Evolutionary conservation across 2,113 vertebrate species (phyloP), one percentile per base, ranked within the genome.

Genomic region (Ageneiosus marmoratus): DNA sequence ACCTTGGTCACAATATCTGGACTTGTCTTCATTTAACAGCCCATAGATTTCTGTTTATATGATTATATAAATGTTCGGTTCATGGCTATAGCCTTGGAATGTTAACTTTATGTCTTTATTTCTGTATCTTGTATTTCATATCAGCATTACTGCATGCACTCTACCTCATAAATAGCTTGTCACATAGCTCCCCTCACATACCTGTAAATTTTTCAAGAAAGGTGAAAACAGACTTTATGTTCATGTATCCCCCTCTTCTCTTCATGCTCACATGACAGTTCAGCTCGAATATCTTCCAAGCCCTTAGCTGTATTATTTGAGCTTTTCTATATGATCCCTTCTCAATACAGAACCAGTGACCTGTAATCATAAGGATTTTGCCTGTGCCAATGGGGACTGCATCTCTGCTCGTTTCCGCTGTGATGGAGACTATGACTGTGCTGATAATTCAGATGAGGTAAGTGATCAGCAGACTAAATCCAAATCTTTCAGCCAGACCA

Each of bases 341-440:
- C 37, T 81, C 44, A 12, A 79, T 75, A 85, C 89, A 97, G 96
- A 96, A 84, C 95, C 95, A 83, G 93, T 95, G 9, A 96, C 96
- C 0, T 97, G 96, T 85, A 94, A 92, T 76, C 83, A 94, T 58
- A 97, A 96, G 88, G 95, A 96, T 55, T 95, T 97, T 65, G 94
- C 95, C 27, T 97, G 96, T 83, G 91, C 94, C 75, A 96, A 95
- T 22, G 96, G 96, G 69, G 96, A 96, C 69, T 97, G 96, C 70
- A 91, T 97, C 83, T 95, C 96, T 18, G 93, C 95, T 15, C 94
- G 94, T 55, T 96, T 96, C 88, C 95, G 95, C 91, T 97, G 96
- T 85, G 96, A 97, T 75, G 96, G 96, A 58, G 96, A 97, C 90
- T 95, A 93, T 76, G 96, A 97, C 88, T 97, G 96, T 89, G 92